A percentile compares a stretch with the other conserved stretches of the same genome.
These are phyloP conservation scores for Protobothrops flavoviridis DNA, from an alignment of 2,113 vertebrate genomes.

Conservation along the genomic window DNA sequence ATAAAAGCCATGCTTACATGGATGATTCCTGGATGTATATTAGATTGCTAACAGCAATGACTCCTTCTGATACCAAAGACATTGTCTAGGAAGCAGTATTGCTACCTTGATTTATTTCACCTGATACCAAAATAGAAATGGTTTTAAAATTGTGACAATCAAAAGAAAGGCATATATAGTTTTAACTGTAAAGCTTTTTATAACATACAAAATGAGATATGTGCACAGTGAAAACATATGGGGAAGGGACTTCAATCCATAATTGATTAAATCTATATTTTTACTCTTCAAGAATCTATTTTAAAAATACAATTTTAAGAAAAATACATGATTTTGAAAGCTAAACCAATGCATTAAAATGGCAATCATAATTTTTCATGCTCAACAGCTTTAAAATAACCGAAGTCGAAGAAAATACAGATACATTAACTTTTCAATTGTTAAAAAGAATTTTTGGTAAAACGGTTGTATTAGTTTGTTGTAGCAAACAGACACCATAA, in stretches of 20 bases:
- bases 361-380: conserved; percentile 59
- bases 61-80: background rate
- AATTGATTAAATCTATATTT: conserved; percentile 41
- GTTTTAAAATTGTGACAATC: conserved; percentile 2
- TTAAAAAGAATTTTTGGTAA: background rate
- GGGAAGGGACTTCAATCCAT: conserved; percentile 28
- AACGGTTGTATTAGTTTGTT: background rate
- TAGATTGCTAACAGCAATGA: background rate
- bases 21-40: background rate
- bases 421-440: conserved; percentile 28
- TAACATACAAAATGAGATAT: conserved; percentile 37
- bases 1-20: background rate
- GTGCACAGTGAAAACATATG: conserved; percentile 42
- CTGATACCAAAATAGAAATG: background rate
- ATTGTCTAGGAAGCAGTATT: background rate
- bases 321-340: conserved; percentile 65
- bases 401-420: conserved; percentile 62
- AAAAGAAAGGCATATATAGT: conserved; percentile 4
- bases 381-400: conserved; percentile 58
- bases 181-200: conserved; percentile 33
- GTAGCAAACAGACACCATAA: background rate
- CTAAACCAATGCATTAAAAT: conserved; percentile 49
- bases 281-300: conserved; percentile 50
- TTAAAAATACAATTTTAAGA: conserved; percentile 50
- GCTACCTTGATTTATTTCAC: background rate